A percentile compares a stretch with the other conserved stretches of the same genome.
These are phyloP conservation scores for Drosophila subpulchrella DNA, from an alignment of 1,140 invertebrate genomes.

Conservation along the genomic window DNA sequence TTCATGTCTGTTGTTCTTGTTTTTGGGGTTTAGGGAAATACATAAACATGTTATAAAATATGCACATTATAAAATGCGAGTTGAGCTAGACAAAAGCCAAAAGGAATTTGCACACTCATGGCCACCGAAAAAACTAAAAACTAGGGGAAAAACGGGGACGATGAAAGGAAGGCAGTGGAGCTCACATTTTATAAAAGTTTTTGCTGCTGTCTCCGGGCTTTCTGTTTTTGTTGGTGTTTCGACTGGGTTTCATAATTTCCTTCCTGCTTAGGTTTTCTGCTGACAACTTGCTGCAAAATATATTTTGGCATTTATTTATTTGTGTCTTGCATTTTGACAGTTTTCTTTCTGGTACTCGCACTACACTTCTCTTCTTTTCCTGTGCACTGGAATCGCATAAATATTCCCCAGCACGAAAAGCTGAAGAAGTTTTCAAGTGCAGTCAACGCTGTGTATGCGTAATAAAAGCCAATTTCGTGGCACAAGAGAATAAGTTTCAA, in stretches of 20 bases:
- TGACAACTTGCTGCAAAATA: slow-evolving; percentile 75
- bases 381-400: slow-evolving; percentile 40
- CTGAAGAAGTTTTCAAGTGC: slow-evolving; percentile 54
- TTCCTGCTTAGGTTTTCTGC: slow-evolving; percentile 63
- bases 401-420: slow-evolving; percentile 35
- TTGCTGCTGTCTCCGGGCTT: slow-evolving; percentile 23
- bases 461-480: slow-evolving; percentile 40
- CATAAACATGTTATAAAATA: slow-evolving; percentile 80
- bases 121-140: slow-evolving; percentile 6
- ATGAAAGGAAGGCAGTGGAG: slow-evolving; percentile 15
- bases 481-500: slow-evolving; percentile 8
- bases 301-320: slow-evolving; percentile 76
- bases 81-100: slow-evolving; percentile 75
- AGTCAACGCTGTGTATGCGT: slow-evolving; percentile 62
- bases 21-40: slow-evolving; percentile 46
- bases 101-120: slow-evolving; percentile 73
- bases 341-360: slow-evolving; percentile 42
- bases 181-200: slow-evolving; percentile 43
- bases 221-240: slow-evolving; percentile 23
- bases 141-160: not conserved
- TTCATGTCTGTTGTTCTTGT: slow-evolving; percentile 12
- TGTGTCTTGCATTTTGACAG: slow-evolving; percentile 68
- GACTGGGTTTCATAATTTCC: slow-evolving; percentile 68
- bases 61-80: slow-evolving; percentile 76
- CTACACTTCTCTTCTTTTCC: not conserved